These are phyloP conservation scores for Coelopa frigida DNA, from an alignment of 1,140 invertebrate species.

Conservation along the genomic window DNA sequence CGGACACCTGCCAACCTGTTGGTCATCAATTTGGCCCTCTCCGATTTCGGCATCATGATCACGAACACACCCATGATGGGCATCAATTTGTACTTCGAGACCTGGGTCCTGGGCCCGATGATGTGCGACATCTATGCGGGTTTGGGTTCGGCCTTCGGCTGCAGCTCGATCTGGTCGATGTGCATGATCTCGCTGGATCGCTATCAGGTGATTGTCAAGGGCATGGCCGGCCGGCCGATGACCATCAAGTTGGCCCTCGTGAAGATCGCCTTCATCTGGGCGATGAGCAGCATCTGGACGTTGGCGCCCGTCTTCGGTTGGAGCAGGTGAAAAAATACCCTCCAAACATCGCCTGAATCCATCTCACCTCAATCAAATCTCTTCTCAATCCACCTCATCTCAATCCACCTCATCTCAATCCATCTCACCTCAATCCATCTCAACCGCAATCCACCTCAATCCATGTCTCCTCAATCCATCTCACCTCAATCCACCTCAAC, in stretches of 20 bases:
- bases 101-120: constrained; percentile 74
- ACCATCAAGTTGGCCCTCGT: constrained; percentile 60
- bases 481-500: too few species aligned
- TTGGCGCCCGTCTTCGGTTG: constrained; percentile 61
- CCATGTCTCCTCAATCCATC: too few species aligned
- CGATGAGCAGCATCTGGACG: constrained; percentile 60
- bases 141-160: constrained; percentile 71
- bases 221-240: constrained; percentile 59
- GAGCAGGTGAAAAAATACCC: constrained; percentile 61
- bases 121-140: constrained; percentile 78
- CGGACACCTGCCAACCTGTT: constrained; percentile 53
- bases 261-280: constrained; percentile 63
- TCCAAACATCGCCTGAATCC: too few species aligned
- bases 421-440: too few species aligned
- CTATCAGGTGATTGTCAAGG: constrained; percentile 81
- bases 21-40: constrained; percentile 54
- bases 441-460: too few species aligned
- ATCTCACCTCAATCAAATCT: too few species aligned
- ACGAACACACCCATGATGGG: constrained; percentile 77
- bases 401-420: too few species aligned
- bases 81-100: constrained; percentile 79
- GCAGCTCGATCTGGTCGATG: constrained; percentile 80
- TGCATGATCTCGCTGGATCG: constrained; percentile 77
- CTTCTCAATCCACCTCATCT: too few species aligned
- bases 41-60: constrained; percentile 79